Percentiles rank a stretch among this genome's conserved stretches.
Evolutionary conservation across 2,113 vertebrate species (phyloP).

Genomic region (Podarcis muralis): DNA sequence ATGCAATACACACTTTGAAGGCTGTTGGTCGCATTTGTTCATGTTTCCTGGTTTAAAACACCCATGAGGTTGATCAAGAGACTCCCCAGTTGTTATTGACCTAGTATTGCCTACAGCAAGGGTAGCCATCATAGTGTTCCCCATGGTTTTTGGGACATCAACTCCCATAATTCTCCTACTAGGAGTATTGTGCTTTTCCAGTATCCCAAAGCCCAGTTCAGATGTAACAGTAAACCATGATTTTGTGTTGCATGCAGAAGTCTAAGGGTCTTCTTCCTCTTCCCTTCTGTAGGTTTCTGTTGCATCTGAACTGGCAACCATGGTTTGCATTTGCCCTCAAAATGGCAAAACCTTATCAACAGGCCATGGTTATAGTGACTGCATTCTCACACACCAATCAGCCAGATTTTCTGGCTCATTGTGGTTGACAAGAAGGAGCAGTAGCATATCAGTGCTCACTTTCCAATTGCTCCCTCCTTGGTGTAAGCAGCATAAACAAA

Average conservation of each 20-base stretch:
- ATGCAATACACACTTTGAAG: not conserved
- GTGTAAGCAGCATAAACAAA: too few relatives aligned
- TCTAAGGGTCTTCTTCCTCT: not conserved
- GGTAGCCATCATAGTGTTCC: too few relatives aligned
- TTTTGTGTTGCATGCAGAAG: not conserved
- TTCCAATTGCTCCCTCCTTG: too few relatives aligned
- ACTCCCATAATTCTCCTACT: too few relatives aligned
- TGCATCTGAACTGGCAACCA: not conserved
- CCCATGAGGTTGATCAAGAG: not conserved
- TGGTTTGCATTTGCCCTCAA: not conserved
- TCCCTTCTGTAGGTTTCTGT: not conserved
- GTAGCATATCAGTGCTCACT: too few relatives aligned
- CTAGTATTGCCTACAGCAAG: too few relatives aligned
- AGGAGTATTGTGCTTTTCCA: not conserved
- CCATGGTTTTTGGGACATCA: not conserved
- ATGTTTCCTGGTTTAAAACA: not conserved
- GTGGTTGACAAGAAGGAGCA: too few relatives aligned
- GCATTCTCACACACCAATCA: too few relatives aligned
- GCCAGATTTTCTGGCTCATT: too few relatives aligned
- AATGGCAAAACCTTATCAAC: not conserved
- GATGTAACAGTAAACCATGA: not conserved
- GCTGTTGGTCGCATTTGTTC: not conserved
- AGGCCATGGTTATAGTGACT: not conserved
- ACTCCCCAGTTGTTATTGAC: not conserved
- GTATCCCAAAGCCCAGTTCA: not conserved